Evolutionary conservation across 1,140 invertebrate genomes (phyloP).

Genomic region (Anadara kagoshimensis): DNA sequence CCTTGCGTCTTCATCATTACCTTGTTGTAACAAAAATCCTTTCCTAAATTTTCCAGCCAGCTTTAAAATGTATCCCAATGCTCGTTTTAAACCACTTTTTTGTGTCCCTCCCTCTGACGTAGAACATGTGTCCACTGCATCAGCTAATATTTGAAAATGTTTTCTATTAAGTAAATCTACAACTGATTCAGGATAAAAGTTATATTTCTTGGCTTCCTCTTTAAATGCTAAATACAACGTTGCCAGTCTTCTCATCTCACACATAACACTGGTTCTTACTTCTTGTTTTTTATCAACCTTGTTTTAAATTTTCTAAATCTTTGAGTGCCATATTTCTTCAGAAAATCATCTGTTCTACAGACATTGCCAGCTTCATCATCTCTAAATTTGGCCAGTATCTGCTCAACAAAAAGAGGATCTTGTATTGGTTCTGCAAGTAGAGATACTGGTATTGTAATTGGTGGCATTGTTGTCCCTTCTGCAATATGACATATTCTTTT

Average conservation of each 20-base stretch:
- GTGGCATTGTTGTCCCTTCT: neutral
- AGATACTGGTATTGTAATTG: neutral
- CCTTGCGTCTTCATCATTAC: neutral
- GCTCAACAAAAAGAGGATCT: too few species aligned
- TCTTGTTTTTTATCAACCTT: slow-evolving; percentile 10
- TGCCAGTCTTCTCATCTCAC: slow-evolving; percentile 16
- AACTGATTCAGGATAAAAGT: neutral
- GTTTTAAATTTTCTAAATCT: neutral
- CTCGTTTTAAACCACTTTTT: slow-evolving; percentile 15
- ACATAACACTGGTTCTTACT: slow-evolving; percentile 3
- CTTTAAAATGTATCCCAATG: slow-evolving; percentile 11
- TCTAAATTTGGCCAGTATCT: neutral
- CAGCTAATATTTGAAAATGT: neutral
- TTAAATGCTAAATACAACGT: slow-evolving; percentile 18
- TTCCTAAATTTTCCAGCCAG: neutral
- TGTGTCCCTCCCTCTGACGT: neutral
- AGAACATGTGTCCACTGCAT: slow-evolving; percentile 1
- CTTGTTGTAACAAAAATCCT: neutral
- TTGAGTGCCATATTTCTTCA: neutral
- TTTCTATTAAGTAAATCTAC: slow-evolving; percentile 11
- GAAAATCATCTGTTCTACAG: neutral
- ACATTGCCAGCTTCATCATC: neutral
- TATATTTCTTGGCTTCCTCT: neutral
- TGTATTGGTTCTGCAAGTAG: neutral
- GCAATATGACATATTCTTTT: neutral